Evolutionary conservation across 1,140 invertebrate species (phyloP), one percentile per base, ranked within the genome.

Genomic region (Aricia agestis): DNA sequence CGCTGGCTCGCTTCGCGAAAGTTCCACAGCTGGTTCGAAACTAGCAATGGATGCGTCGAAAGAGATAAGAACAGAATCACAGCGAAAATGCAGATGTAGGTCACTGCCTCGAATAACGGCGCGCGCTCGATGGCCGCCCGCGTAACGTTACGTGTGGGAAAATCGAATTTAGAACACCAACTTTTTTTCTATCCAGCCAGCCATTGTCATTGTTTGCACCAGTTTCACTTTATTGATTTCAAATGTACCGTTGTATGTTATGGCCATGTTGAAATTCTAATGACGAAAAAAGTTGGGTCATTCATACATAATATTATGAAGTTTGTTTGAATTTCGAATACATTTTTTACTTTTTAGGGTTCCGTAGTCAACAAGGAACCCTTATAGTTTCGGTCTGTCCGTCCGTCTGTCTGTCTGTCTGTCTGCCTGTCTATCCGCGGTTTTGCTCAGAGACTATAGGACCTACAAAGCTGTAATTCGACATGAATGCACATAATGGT

Each of bases 81-180:
- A 73, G 85, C 86, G 83, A 85, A 88, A 63, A 87, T 82, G 79
- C 81, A 75, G 77, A 80, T 85, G 84, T 90, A 74, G 86, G 89
- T 89, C 87, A 89, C 83, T 89, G 86, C 85, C 82, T 83, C 86
- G 82, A 85, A 89, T 91, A 91, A 91, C 89, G 89, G 89, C 84
- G 72, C 81, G 89, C 84, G 83, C 89, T 88, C 82, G 80, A 84
- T 91, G 83, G 80, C 84, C 89, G 86, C 86, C 84, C 88, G 88
- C 87, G 89, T 89, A 91, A 89, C 87, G 84, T 91, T 89, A 91
- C 89, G 89, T 91, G 89, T 91, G 89, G 87, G 89, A 91, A 91
- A 91, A 89, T 91, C 84, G 87, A 89, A 91, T 91, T 91, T 88
- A 87, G 89, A 87, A 87, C 87, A 80, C 77, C 65, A 76, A 78